Evolutionary conservation across 2,797 vertebrate species (phyloP).

Genomic region (Oophaga sylvatica): DNA sequence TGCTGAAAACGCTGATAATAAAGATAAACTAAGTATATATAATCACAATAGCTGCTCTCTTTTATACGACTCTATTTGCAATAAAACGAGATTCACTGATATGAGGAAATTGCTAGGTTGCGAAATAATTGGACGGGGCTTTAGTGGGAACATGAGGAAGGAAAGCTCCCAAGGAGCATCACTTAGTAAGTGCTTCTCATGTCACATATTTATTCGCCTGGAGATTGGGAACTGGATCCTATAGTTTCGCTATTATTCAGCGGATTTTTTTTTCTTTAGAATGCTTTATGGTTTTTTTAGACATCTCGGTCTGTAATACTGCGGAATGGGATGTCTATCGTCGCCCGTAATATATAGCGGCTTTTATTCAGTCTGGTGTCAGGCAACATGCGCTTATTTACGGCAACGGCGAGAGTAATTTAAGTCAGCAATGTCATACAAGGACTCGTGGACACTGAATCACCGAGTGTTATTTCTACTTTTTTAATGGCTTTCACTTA

Average conservation of each 20-base stretch:
- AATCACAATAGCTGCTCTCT: conserved; percentile 69
- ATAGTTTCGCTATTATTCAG: conserved; percentile 58
- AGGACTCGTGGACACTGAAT: conserved; percentile 57
- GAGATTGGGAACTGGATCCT: conserved; percentile 65
- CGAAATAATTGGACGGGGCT: conserved; percentile 68
- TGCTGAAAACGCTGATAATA: conserved; percentile 72
- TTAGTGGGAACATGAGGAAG: conserved; percentile 23
- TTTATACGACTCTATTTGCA: conserved; percentile 69
- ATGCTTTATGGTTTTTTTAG: conserved; percentile 66
- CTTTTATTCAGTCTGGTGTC: conserved; percentile 58
- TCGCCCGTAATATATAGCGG: conserved; percentile 53
- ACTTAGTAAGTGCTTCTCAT: conserved; percentile 69
- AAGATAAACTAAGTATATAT: conserved; percentile 76
- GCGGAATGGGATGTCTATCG: conserved; percentile 52
- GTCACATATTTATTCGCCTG: conserved; percentile 67
- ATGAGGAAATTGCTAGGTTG: conserved; percentile 70
- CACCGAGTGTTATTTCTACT: conserved; percentile 36
- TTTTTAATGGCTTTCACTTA: conserved; percentile 45
- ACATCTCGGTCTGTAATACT: conserved; percentile 63
- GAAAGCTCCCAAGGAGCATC: conserved; percentile 63
- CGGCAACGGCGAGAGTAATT: conserved; percentile 52
- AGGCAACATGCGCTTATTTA: conserved; percentile 60
- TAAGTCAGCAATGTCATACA: conserved; percentile 61
- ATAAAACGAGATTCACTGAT: conserved; percentile 69
- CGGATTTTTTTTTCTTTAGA: conserved; percentile 60